phyloP scores from a whole-genome alignment of 2,888 invertebrate species.

The Adelognathus sp. region DNA sequence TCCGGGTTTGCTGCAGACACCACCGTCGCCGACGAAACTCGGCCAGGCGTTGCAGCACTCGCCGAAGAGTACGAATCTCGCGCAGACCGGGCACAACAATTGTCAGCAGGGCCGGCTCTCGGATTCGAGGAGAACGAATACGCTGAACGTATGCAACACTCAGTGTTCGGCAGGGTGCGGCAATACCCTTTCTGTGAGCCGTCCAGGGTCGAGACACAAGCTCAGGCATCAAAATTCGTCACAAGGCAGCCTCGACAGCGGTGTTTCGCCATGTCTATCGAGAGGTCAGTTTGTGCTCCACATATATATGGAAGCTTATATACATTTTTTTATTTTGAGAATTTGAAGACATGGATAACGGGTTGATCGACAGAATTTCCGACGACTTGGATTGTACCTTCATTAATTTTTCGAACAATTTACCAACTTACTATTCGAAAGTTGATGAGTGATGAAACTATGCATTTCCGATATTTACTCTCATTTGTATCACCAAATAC shows the following conservation, averaged over 20 bases:
- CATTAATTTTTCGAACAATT: too few relatives aligned
- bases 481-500: too few relatives aligned
- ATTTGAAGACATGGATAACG: too few relatives aligned
- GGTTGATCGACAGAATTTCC: too few relatives aligned
- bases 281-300: conserved; percentile 80
- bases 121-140: conserved; percentile 74
- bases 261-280: conserved; percentile 81
- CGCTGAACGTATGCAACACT: conserved; percentile 75
- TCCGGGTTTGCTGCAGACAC: conserved; percentile 76
- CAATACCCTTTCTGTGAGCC: conserved; percentile 72
- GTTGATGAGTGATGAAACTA: too few relatives aligned
- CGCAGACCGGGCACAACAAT: conserved; percentile 69
- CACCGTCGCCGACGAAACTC: conserved; percentile 77
- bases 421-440: too few relatives aligned
- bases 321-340: not conserved
- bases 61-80: conserved; percentile 72
- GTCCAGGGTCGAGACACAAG: conserved; percentile 78
- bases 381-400: too few relatives aligned
- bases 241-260: conserved; percentile 80
- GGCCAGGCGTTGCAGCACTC: conserved; percentile 73
- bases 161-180: conserved; percentile 75
- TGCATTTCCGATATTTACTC: too few relatives aligned
- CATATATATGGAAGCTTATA: too few relatives aligned
- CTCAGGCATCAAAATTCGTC: conserved; percentile 81
- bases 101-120: conserved; percentile 73